A percentile compares a stretch with the other conserved stretches of the same genome.
Evolutionary conservation across 1,140 invertebrate genomes (phyloP).

Genomic region (Microplitis mediator): DNA sequence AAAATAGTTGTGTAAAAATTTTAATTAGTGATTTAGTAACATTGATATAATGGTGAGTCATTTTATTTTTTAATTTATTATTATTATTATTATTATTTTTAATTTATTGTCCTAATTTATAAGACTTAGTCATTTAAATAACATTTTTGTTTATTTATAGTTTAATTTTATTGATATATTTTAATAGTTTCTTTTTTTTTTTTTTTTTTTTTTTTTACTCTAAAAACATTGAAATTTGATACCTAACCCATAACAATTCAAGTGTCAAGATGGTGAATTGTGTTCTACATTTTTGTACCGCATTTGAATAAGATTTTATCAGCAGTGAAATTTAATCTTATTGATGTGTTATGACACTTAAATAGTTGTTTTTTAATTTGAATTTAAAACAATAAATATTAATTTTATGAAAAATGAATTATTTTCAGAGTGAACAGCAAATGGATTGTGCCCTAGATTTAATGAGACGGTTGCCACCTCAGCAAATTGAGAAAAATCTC

Average conservation of each 20-base stretch:
- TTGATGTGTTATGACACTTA: not conserved
- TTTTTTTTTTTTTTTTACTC: not conserved
- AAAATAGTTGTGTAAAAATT: not conserved
- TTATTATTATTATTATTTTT: conserved; percentile 13
- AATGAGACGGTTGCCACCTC: conserved; percentile 97
- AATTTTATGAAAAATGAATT: conserved; percentile 26
- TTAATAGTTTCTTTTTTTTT: not conserved
- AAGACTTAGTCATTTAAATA: not conserved
- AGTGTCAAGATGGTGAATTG: conserved; percentile 47
- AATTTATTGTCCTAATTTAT: not conserved
- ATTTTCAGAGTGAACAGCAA: conserved; percentile 90
- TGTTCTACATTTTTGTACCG: conserved; percentile 14
- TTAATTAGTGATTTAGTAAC: not conserved
- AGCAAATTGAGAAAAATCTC: conserved; percentile 98
- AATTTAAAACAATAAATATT: not conserved
- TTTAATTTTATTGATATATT: not conserved
- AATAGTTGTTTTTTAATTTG: not conserved
- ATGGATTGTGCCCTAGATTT: conserved; percentile 98
- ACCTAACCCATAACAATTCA: conserved; percentile 30
- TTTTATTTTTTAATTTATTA: conserved; percentile 12
- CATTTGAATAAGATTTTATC: conserved; percentile 24
- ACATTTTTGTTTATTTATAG: not conserved
- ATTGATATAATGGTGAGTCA: conserved; percentile 46
- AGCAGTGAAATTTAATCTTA: conserved; percentile 4
- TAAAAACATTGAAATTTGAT: conserved; percentile 31